phyloP scores from a whole-genome alignment of 2,888 invertebrate genomes.

The Oxytorus armatus region DNA sequence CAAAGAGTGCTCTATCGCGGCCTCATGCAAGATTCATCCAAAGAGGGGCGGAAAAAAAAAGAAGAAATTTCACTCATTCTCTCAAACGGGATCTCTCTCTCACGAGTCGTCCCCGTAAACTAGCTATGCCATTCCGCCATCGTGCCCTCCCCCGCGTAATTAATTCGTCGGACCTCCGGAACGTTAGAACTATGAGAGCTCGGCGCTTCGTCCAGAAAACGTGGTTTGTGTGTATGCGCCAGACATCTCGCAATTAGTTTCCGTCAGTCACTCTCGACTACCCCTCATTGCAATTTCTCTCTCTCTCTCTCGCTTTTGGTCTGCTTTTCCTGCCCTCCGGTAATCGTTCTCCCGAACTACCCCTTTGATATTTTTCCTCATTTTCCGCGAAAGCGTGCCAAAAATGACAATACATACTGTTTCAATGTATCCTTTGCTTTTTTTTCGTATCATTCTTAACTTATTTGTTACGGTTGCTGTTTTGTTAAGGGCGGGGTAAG shows the following conservation, averaged over 20 bases:
- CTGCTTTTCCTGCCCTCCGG: not conserved
- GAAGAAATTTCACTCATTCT: conserved; percentile 28
- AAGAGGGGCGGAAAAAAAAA: conserved; percentile 23
- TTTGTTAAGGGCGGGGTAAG: too few species aligned
- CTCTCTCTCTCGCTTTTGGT: conserved; percentile 15
- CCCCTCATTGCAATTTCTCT: conserved; percentile 49
- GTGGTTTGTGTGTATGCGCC: conserved; percentile 51
- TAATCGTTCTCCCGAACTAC: conserved; percentile 14
- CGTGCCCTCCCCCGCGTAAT: conserved; percentile 53
- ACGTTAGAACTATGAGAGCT: conserved; percentile 36
- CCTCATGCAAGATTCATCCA: conserved; percentile 69
- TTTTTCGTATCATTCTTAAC: not conserved
- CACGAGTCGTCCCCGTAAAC: conserved; percentile 46
- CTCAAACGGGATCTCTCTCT: conserved; percentile 9
- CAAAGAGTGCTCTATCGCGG: conserved; percentile 48
- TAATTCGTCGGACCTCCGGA: conserved; percentile 62
- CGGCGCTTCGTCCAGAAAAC: conserved; percentile 23
- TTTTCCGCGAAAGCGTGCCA: not conserved
- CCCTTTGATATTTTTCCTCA: conserved; percentile 1
- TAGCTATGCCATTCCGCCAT: conserved; percentile 41
- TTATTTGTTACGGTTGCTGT: not conserved
- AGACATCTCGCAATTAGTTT: conserved; percentile 67
- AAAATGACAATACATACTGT: not conserved
- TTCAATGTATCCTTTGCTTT: conserved; percentile 5
- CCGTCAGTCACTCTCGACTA: conserved; percentile 63